A percentile compares a stretch with the other conserved stretches of the same genome.
These are phyloP conservation scores for Pyrgilauda ruficollis DNA, from an alignment of 2,113 vertebrate species.

Conservation along the genomic window DNA sequence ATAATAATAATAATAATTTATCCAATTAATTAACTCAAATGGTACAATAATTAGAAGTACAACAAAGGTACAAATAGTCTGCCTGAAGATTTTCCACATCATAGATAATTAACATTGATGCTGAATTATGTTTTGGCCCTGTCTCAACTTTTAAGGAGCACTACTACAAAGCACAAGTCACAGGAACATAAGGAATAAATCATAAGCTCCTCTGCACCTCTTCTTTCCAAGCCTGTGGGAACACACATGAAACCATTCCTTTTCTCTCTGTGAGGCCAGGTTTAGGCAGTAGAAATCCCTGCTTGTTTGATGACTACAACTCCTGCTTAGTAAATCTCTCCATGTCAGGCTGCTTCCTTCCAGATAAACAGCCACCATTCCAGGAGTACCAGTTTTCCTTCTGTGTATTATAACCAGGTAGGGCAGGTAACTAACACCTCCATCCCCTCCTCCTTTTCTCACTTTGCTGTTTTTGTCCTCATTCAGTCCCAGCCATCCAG, in stretches of 20 bases:
- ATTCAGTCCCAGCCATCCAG: not conserved
- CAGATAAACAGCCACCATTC: not conserved
- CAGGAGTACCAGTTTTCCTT: not conserved
- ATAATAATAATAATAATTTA: too few species aligned
- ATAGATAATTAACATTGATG: not conserved
- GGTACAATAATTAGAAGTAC: not conserved
- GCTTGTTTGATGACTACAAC: not conserved
- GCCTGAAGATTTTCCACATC: not conserved
- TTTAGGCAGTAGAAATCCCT: not conserved
- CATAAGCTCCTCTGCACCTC: not conserved
- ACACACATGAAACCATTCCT: not conserved
- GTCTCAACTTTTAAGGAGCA: not conserved
- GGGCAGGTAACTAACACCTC: not conserved
- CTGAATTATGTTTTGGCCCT: not conserved
- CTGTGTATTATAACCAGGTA: not conserved
- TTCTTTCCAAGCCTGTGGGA: not conserved
- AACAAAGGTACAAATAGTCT: not conserved
- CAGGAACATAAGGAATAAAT: not conserved
- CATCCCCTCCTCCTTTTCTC: not conserved
- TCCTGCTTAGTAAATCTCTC: not conserved
- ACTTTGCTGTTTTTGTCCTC: not conserved
- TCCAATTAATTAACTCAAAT: not conserved
- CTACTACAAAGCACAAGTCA: not conserved
- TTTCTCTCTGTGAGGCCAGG: not conserved
- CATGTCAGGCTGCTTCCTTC: not conserved